Evolutionary conservation across 2,113 vertebrate genomes (phyloP).

Genomic region (Oncorhynchus tshawytscha): DNA sequence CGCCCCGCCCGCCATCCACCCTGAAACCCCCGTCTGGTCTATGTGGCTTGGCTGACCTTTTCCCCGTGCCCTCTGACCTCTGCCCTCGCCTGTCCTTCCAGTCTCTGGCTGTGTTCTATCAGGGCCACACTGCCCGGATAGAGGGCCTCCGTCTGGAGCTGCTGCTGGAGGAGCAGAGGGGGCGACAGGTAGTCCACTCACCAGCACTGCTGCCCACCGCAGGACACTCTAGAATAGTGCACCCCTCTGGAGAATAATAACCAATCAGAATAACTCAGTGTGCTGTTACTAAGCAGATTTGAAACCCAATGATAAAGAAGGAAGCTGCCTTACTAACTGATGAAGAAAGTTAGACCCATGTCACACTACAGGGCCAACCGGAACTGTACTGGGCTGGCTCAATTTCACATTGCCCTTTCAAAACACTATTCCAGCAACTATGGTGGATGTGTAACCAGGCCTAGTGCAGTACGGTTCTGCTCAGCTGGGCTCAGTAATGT

Average conservation of each 20-base stretch:
- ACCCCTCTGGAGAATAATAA: not conserved
- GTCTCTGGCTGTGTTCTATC: conserved; percentile 78
- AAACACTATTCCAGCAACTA: too few species aligned
- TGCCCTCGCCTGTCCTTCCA: conserved; percentile 45
- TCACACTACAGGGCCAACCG: too few species aligned
- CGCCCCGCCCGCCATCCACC: not conserved
- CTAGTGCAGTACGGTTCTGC: too few species aligned
- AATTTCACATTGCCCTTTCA: too few species aligned
- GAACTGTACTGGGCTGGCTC: too few species aligned
- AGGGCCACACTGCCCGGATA: conserved; percentile 74
- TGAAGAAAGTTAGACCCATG: too few species aligned
- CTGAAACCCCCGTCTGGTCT: not conserved
- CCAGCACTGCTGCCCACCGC: not conserved
- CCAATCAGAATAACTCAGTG: not conserved
- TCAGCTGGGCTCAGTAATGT: too few species aligned
- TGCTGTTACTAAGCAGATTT: not conserved
- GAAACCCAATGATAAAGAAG: not conserved
- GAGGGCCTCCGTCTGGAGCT: conserved; percentile 72
- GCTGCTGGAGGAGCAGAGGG: conserved; percentile 65
- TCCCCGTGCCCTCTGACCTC: conserved; percentile 6
- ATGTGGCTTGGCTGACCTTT: conserved; percentile 2
- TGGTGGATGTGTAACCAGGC: too few species aligned
- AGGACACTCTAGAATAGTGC: not conserved
- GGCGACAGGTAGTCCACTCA: conserved; percentile 74
- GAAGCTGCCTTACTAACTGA: not conserved